Evolutionary conservation across 2,113 vertebrate species (phyloP).

Genomic region (Lonchura striata): DNA sequence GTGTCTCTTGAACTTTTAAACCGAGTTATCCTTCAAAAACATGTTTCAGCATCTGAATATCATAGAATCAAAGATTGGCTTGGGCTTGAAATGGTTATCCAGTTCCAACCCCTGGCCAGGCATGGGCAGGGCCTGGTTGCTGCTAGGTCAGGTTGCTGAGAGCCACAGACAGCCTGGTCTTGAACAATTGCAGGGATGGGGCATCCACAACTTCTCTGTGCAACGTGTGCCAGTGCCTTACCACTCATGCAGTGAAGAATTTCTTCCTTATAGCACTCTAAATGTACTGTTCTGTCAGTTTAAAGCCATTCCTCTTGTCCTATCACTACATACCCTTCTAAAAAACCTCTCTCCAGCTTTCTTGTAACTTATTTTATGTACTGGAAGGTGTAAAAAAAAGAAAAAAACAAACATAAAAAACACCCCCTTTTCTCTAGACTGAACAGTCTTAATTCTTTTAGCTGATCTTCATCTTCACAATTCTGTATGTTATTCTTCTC

Average conservation of each 20-base stretch:
- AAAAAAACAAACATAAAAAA: too few species aligned
- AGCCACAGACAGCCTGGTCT: background rate
- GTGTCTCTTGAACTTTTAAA: background rate
- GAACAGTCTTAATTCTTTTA: background rate
- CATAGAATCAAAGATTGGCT: background rate
- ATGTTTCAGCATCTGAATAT: background rate
- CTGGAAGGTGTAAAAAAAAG: background rate
- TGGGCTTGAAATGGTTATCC: background rate
- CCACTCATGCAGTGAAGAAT: background rate
- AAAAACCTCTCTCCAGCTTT: background rate
- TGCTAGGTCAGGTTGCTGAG: background rate
- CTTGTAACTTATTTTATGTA: too few species aligned
- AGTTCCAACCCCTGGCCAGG: background rate
- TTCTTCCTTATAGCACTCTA: background rate
- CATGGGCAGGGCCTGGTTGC: too few species aligned
- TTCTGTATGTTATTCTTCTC: background rate
- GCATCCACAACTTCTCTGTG: background rate
- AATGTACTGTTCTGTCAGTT: background rate
- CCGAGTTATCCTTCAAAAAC: background rate
- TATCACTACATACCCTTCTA: too few species aligned
- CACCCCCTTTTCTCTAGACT: background rate
- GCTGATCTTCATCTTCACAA: background rate
- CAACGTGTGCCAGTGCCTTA: background rate
- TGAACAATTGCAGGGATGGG: background rate
- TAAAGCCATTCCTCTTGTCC: background rate